These are phyloP conservation scores for Macaria liturata DNA, from an alignment of 2,888 invertebrate genomes.

Conservation along the genomic window DNA sequence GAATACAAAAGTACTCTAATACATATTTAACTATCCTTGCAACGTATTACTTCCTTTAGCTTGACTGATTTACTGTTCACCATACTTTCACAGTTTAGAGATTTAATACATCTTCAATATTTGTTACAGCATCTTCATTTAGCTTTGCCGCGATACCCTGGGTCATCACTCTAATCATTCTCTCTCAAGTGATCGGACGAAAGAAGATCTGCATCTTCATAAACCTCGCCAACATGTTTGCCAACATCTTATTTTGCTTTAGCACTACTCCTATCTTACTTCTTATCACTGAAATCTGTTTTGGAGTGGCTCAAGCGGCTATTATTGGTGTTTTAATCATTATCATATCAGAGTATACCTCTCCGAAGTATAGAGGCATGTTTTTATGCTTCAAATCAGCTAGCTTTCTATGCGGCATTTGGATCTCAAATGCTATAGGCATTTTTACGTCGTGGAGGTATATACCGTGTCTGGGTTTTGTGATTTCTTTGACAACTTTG, in stretches of 20 bases:
- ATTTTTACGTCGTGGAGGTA: neutral
- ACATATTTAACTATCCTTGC: too few relatives aligned
- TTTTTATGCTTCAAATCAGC: slow-evolving; percentile 1
- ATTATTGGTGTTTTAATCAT: neutral
- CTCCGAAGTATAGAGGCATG: slow-evolving; percentile 1
- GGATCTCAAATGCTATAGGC: neutral
- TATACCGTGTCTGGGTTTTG: neutral
- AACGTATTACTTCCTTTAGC: too few relatives aligned
- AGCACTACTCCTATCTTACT: neutral
- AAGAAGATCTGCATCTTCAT: slow-evolving; percentile 4
- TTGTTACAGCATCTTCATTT: neutral
- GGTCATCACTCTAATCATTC: neutral
- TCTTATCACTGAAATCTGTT: neutral
- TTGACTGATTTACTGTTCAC: too few relatives aligned
- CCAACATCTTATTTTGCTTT: neutral
- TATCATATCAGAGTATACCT: slow-evolving; percentile 1
- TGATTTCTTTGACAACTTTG: neutral
- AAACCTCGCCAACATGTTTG: neutral
- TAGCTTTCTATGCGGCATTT: neutral
- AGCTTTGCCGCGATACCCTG: neutral
- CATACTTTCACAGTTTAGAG: too few relatives aligned
- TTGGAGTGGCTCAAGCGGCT: neutral
- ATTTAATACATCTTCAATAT: neutral
- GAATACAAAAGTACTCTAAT: too few relatives aligned
- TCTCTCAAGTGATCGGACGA: neutral